Evolutionary conservation across 2,888 invertebrate genomes (phyloP).

Genomic region (Volucella inanis): DNA sequence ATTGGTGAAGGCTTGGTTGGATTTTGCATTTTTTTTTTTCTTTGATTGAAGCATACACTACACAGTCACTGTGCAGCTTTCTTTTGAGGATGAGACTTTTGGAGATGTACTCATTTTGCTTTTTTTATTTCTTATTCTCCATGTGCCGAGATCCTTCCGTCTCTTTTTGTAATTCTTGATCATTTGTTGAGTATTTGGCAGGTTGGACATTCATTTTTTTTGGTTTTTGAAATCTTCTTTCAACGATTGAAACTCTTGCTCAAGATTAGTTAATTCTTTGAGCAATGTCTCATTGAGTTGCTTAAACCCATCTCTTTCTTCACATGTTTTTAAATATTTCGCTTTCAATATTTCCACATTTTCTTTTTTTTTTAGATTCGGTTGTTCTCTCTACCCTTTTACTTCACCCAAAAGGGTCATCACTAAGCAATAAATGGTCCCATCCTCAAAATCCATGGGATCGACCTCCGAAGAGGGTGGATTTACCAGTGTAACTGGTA

Average conservation of each 20-base stretch:
- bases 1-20: too few relatives aligned
- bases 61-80: background rate
- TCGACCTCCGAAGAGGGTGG: too few relatives aligned
- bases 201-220: background rate
- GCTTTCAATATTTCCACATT: too few relatives aligned
- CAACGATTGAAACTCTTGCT: background rate
- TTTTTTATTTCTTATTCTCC: too few relatives aligned
- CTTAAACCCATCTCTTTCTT: constrained; percentile 10
- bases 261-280: background rate
- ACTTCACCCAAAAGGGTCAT: background rate
- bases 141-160: too few relatives aligned
- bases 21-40: background rate
- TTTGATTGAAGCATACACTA: constrained; percentile 4
- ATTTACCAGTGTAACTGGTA: too few relatives aligned
- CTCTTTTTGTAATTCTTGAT: background rate
- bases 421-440: background rate
- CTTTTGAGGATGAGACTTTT: background rate
- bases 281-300: constrained; percentile 1
- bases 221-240: background rate
- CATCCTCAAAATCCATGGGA: background rate
- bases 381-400: background rate
- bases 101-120: too few relatives aligned
- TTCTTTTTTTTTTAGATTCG: too few relatives aligned
- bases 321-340: background rate
- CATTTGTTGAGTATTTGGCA: too few relatives aligned